Evolutionary conservation across 2,888 invertebrate species (phyloP).

Genomic region (Drosophila neoperkinsi): DNA sequence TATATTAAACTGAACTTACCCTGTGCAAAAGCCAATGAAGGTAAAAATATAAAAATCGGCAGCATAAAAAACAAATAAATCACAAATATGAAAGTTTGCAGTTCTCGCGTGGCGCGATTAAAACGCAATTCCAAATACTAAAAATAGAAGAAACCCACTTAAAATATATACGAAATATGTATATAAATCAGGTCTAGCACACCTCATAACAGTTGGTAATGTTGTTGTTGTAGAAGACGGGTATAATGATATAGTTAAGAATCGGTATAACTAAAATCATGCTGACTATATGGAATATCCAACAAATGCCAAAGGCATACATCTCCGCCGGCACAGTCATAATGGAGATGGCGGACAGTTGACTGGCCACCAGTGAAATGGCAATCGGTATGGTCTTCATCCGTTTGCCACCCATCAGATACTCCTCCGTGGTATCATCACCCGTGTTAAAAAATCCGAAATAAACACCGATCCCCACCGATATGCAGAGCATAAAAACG

Average conservation of each 20-base stretch:
- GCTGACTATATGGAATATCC: conserved; percentile 83
- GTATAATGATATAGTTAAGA: conserved; percentile 84
- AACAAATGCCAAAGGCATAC: conserved; percentile 86
- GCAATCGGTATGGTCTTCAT: conserved; percentile 88
- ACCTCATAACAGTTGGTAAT: conserved; percentile 86
- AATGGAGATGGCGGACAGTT: conserved; percentile 86
- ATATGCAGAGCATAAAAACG: conserved; percentile 86
- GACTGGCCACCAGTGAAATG: conserved; percentile 87
- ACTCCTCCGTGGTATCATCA: conserved; percentile 86
- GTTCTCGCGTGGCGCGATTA: conserved; percentile 72
- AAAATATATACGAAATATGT: too few species aligned
- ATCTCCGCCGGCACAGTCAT: conserved; percentile 86
- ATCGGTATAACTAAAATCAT: conserved; percentile 83
- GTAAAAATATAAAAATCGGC: conserved; percentile 83
- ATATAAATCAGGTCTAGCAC: conserved; percentile 16
- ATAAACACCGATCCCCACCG: conserved; percentile 87
- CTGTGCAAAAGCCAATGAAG: conserved; percentile 83
- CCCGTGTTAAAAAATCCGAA: conserved; percentile 86
- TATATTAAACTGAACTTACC: conserved; percentile 56
- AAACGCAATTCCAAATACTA: conserved; percentile 84
- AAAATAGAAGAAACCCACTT: conserved; percentile 12
- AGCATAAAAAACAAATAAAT: conserved; percentile 74
- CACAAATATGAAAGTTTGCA: conserved; percentile 80
- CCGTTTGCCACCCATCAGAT: conserved; percentile 87
- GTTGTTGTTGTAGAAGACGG: conserved; percentile 86